Evolutionary conservation across 30 jellyfish, hydroid and myxozoan genomes (phyloP).

Genomic region (Aurelia sp.): DNA sequence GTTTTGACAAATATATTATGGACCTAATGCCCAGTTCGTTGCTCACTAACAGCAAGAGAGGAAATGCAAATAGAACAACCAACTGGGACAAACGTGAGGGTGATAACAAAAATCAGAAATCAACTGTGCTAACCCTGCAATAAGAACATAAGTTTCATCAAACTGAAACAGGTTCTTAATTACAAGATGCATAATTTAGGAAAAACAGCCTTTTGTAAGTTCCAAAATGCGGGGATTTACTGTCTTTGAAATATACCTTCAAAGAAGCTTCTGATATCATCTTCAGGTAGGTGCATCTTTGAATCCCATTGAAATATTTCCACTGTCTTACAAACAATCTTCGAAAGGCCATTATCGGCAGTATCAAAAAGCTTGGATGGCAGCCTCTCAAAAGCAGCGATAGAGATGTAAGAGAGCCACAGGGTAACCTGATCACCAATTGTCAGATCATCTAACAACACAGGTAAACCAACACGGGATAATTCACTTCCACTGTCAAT

Average conservation of each 20-base stretch:
- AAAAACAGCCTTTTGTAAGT: too few species aligned
- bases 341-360: constrained; percentile 70
- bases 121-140: too few species aligned
- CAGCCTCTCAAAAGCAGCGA: constrained; percentile 39
- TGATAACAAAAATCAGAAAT: too few species aligned
- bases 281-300: background rate
- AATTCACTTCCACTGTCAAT: background rate
- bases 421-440: constrained; percentile 55
- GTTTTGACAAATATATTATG: too few species aligned
- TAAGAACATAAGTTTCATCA: too few species aligned
- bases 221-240: too few species aligned
- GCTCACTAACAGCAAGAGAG: too few species aligned
- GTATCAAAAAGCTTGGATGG: constrained; percentile 66
- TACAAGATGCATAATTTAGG: too few species aligned
- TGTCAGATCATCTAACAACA: constrained; percentile 27
- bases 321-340: constrained; percentile 51
- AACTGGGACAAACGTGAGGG: too few species aligned
- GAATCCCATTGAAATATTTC: constrained; percentile 54
- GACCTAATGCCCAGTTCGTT: too few species aligned
- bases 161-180: too few species aligned
- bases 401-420: constrained; percentile 76
- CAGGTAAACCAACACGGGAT: constrained; percentile 25
- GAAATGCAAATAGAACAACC: too few species aligned
- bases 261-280: constrained; percentile 23
- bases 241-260: constrained; percentile 22